Evolutionary conservation across 2,113 vertebrate species (phyloP).

Genomic region (Ginglymostoma cirratum): DNA sequence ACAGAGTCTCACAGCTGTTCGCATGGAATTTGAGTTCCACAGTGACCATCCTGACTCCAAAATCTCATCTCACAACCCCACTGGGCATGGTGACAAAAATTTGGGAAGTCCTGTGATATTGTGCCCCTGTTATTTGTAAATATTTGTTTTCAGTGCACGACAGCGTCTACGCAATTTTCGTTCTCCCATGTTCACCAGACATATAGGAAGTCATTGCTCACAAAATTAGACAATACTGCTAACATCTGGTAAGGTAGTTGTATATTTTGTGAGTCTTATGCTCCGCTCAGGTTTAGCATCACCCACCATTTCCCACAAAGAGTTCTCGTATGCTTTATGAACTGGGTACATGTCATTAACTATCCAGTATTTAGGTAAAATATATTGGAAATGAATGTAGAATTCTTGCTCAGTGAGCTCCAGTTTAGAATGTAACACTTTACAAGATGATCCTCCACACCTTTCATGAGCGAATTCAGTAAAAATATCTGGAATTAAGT

Average conservation of each 20-base stretch:
- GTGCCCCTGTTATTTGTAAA: not conserved
- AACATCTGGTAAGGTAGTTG: not conserved
- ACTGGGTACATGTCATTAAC: not conserved
- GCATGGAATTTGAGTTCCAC: no score
- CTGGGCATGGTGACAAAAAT: no score
- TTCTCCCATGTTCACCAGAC: not conserved
- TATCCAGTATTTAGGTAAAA: not conserved
- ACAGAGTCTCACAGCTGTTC: no score
- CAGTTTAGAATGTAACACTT: not conserved
- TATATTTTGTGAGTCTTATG: not conserved
- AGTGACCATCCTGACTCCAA: no score
- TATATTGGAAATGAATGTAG: not conserved
- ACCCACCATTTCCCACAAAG: not conserved
- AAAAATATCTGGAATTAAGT: no score
- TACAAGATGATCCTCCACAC: not conserved
- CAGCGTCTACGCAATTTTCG: not conserved
- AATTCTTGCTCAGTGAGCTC: not conserved
- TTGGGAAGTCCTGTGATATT: not conserved
- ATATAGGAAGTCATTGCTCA: not conserved
- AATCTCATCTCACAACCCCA: no score
- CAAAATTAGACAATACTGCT: not conserved
- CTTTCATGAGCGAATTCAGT: not conserved
- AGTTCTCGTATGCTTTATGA: not conserved
- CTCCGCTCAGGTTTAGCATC: not conserved
- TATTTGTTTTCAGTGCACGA: not conserved